Conservation (phyloP, 2,113 vertebrate genomes). For the Parus major region DNA sequence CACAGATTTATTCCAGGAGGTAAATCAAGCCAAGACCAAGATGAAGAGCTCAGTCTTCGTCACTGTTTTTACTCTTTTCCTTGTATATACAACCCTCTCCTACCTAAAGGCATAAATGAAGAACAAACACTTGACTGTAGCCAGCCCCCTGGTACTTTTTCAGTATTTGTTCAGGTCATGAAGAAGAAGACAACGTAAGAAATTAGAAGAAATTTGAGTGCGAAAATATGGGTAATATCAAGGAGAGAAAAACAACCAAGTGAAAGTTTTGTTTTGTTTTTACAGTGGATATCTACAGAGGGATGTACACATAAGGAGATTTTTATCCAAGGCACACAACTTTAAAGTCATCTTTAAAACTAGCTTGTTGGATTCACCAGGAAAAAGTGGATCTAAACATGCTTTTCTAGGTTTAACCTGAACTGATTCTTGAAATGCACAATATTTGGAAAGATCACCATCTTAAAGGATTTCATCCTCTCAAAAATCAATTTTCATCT, state of each 20-base stretch:
- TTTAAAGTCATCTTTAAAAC: background rate
- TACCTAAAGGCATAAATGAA: background rate
- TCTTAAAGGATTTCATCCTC: background rate
- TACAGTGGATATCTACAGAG: background rate
- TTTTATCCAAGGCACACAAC: background rate
- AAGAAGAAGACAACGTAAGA: rapidly evolving
- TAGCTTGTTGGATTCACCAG: background rate
- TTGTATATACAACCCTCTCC: background rate
- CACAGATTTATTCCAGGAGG: background rate
- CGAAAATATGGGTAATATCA: background rate
- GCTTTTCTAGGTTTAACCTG: background rate
- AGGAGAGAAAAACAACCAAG: background rate
- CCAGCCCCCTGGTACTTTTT: background rate
- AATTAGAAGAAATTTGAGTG: background rate
- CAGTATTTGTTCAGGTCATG: background rate
- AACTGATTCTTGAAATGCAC: background rate
- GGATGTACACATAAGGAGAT: background rate
- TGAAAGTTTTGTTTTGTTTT: background rate
- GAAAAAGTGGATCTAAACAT: background rate
- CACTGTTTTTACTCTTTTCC: background rate
- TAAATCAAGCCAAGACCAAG: background rate
- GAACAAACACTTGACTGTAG: background rate
- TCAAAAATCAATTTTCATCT: background rate
- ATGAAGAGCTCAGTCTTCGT: background rate
- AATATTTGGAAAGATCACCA: background rate